Conservation (phyloP, 2,888 invertebrate genomes). For the Patella pellucida region DNA sequence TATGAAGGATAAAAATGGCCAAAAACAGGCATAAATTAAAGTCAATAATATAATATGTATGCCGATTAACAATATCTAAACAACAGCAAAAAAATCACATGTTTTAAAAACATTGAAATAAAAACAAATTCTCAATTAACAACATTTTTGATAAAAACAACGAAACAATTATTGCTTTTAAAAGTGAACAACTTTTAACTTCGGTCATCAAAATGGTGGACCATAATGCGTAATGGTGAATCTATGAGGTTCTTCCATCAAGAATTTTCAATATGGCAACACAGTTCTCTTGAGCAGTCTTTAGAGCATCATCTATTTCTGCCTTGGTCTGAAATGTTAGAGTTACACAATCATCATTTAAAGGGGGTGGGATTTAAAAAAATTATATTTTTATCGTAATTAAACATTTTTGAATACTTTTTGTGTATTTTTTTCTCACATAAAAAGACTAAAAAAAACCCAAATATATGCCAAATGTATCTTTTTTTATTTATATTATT, state of each 20-base stretch:
- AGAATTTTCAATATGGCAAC: conserved; percentile 62
- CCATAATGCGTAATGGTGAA: background rate
- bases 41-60: too few species aligned
- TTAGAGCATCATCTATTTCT: conserved; percentile 62
- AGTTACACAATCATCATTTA: too few species aligned
- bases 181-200: background rate
- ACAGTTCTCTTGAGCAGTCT: conserved; percentile 61
- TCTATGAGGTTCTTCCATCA: conserved; percentile 55
- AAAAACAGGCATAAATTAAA: too few species aligned
- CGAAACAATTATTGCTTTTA: background rate
- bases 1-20: too few species aligned
- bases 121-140: conserved; percentile 6
- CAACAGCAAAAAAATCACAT: background rate
- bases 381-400: background rate
- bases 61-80: too few species aligned
- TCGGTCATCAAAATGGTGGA: background rate
- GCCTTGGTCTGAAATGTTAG: conserved; percentile 52
- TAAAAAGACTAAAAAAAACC: too few species aligned
- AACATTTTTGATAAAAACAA: background rate
- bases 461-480: too few species aligned
- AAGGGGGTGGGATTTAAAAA: too few species aligned
- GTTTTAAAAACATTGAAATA: background rate
- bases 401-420: background rate
- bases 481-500: too few species aligned
- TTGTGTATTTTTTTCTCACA: background rate